Conservation (phyloP, 2,113 vertebrate genomes). For the Mionectes macconnelli region DNA sequence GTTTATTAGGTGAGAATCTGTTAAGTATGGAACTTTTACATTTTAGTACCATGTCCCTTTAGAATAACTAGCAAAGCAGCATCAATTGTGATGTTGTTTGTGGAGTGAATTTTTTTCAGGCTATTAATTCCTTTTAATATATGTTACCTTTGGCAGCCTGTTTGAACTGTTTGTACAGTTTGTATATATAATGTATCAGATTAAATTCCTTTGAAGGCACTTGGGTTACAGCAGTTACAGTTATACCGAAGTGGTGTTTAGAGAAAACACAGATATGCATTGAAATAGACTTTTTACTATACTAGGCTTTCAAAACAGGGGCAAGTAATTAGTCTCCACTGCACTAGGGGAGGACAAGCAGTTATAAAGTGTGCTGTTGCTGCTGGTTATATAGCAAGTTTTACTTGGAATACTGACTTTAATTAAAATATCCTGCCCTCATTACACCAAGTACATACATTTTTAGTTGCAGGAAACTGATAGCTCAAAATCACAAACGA, state of each 20-base stretch:
- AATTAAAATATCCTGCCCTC: constrained; percentile 26
- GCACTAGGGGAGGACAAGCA: constrained; percentile 16
- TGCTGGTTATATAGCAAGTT: constrained; percentile 31
- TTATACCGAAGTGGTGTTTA: constrained; percentile 40
- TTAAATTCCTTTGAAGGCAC: constrained; percentile 63
- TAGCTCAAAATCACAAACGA: neutral
- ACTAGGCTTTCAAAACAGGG: constrained; percentile 34
- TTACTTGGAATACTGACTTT: constrained; percentile 17
- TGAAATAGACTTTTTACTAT: constrained; percentile 61
- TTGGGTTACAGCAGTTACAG: constrained; percentile 44
- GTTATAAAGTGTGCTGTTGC: constrained; percentile 15
- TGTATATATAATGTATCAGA: constrained; percentile 58
- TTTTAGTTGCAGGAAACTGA: neutral
- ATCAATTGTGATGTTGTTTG: constrained; percentile 64
- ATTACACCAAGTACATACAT: neutral
- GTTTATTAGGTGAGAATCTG: constrained; percentile 70
- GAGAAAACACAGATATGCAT: constrained; percentile 67
- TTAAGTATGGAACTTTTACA: constrained; percentile 58
- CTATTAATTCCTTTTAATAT: constrained; percentile 63
- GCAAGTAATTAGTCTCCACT: constrained; percentile 48
- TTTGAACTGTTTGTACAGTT: constrained; percentile 58
- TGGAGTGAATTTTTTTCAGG: constrained; percentile 49
- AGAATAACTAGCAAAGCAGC: constrained; percentile 59
- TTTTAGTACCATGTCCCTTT: constrained; percentile 62
- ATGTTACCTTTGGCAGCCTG: constrained; percentile 55